A percentile compares a stretch with the other conserved stretches of the same genome.
Conservation (phyloP, 2,888 invertebrate genomes). For the Sinopyrophorus schimmeli region DNA sequence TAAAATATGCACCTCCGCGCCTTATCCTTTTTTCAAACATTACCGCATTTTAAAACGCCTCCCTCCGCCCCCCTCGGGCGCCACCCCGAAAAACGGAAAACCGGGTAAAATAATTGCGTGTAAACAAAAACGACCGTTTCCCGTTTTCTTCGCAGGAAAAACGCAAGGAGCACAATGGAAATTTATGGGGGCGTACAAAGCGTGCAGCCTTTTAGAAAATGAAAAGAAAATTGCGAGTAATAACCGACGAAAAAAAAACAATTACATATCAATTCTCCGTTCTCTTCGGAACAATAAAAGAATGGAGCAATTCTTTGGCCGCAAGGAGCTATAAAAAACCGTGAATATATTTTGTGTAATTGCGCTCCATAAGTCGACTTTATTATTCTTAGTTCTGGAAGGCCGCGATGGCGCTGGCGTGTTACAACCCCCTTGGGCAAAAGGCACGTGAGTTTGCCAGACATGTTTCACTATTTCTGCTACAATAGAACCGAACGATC, state of each 20-base stretch:
- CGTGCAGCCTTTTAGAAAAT: conserved; percentile 37
- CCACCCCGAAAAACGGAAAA: too few relatives aligned
- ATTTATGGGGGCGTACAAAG: conserved; percentile 26
- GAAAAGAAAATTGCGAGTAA: conserved; percentile 42
- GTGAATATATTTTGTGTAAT: conserved; percentile 59
- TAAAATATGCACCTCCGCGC: conserved; percentile 28
- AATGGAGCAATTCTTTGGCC: conserved; percentile 55
- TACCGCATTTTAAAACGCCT: too few relatives aligned
- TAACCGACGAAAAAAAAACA: conserved; percentile 49
- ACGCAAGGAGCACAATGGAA: too few relatives aligned
- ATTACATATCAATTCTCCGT: conserved; percentile 55
- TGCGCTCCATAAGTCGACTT: conserved; percentile 57
- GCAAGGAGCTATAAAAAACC: conserved; percentile 58
- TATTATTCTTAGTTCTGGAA: conserved; percentile 54
- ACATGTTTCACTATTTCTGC: conserved; percentile 33
- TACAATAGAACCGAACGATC: conserved; percentile 32
- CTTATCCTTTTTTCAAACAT: too few relatives aligned
- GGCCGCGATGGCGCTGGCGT: conserved; percentile 53
- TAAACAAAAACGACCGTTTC: too few relatives aligned
- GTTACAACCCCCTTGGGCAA: conserved; percentile 53
- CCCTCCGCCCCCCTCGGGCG: too few relatives aligned
- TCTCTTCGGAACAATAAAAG: conserved; percentile 56
- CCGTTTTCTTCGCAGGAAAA: too few relatives aligned
- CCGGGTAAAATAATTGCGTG: too few relatives aligned
- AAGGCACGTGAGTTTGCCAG: conserved; percentile 45